Conservation (phyloP, 2,797 vertebrate species). For the Hemitrygon akajei region DNA sequence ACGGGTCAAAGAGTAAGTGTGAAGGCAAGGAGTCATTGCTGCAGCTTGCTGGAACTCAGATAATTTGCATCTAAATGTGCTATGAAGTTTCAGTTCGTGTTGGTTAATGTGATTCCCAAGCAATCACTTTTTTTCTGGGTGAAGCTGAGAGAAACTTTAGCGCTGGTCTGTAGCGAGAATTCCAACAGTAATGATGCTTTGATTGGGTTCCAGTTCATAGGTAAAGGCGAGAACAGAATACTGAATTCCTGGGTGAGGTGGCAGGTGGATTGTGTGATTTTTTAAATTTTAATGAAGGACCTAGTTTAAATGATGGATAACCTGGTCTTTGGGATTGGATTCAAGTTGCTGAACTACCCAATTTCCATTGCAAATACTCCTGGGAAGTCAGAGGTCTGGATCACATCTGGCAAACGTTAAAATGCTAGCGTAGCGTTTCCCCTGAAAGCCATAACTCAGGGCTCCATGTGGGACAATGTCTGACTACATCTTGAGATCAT, state of each 20-base stretch:
- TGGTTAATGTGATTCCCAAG: too few relatives aligned
- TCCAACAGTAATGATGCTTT: not conserved
- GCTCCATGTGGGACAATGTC: not conserved
- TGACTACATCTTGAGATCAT: not conserved
- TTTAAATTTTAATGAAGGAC: not conserved
- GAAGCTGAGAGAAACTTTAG: not conserved
- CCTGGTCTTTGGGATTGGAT: not conserved
- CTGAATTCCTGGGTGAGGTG: not conserved
- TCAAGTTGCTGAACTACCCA: not conserved
- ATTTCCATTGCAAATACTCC: not conserved
- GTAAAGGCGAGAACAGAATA: not conserved
- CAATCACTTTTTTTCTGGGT: not conserved
- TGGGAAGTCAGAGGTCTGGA: not conserved
- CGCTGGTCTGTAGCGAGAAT: not conserved
- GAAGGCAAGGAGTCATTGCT: not conserved
- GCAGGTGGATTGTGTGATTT: not conserved
- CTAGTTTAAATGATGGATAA: not conserved
- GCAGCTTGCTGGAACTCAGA: not conserved
- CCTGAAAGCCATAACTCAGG: not conserved
- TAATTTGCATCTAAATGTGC: not conserved
- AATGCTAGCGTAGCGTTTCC: not conserved
- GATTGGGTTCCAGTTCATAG: not conserved
- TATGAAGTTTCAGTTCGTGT: not conserved
- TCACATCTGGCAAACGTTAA: not conserved
- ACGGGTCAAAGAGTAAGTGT: slow-evolving; percentile 84